phyloP scores from a whole-genome alignment of 2,113 vertebrate genomes.

The Turdus rufiventris region DNA sequence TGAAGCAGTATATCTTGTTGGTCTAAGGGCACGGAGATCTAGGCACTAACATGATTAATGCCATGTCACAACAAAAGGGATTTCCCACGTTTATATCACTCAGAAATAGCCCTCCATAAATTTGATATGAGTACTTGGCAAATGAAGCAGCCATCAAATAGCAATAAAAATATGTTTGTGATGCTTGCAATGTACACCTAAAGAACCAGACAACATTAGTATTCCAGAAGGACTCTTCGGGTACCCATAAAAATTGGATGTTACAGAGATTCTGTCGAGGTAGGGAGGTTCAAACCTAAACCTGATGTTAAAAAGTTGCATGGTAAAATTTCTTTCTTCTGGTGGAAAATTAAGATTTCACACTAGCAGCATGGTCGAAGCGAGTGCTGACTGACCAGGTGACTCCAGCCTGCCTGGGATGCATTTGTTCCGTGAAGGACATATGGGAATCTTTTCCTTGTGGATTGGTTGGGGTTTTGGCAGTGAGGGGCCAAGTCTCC shows the following conservation, averaged over 20 bases:
- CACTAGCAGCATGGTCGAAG: background rate
- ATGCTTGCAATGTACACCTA: constrained; percentile 68
- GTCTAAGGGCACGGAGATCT: constrained; percentile 42
- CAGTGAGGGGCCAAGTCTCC: background rate
- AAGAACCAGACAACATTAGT: constrained; percentile 67
- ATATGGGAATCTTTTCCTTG: background rate
- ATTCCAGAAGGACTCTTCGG: constrained; percentile 63
- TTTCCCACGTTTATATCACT: constrained; percentile 57
- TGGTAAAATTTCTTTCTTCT: background rate
- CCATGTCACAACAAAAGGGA: constrained; percentile 31
- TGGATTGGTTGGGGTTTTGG: accelerated
- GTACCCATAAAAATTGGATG: constrained; percentile 66
- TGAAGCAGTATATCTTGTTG: constrained; percentile 61
- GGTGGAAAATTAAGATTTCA: background rate
- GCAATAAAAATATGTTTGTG: constrained; percentile 73
- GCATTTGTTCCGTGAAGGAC: background rate
- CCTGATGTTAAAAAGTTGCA: background rate
- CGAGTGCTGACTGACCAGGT: background rate
- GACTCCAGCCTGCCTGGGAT: background rate
- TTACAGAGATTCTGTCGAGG: constrained; percentile 35
- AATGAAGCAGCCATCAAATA: constrained; percentile 67
- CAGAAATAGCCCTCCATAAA: constrained; percentile 63
- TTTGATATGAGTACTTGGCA: constrained; percentile 67
- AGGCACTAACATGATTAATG: constrained; percentile 64
- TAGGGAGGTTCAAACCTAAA: constrained; percentile 42